Base-by-base conservation (phyloP, 2,888 invertebrate genomes). In the Zhuqinia jingwanae region DNA sequence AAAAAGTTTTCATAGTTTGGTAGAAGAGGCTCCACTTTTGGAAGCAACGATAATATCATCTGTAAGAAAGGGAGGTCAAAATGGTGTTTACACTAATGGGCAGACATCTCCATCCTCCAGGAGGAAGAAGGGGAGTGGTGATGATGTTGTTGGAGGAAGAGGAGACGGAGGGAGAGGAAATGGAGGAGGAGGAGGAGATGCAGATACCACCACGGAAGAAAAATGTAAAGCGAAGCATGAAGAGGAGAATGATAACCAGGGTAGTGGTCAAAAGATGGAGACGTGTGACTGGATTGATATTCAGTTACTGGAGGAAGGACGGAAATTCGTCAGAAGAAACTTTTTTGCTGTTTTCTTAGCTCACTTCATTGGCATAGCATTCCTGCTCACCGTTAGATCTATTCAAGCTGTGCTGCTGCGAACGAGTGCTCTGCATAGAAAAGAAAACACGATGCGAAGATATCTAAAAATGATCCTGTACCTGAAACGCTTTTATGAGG, bases 311-410 rank as follows among this genome's bases (percentile, higher is more conserved):
- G 68, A 84, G 65, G 87, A 89, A 85, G 91, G 91, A 30, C 79
- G 84, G 25, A 76, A 75, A 27, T 91, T 90, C 73, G 84, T 90
- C 25, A 80, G 85, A 75, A 83, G 88, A 60, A 85, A 91, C 81
- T 90, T 90, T 81, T 89, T 89, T 70, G 85, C 90, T 25, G 65
- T 91, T 53, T 82, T 91, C 73, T 87, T 91, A 85, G 90, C 91
- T 5, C 89, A 91, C 80, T 79, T 90, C n/a, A 88, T 91, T 5
- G 88, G 89, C 0, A 75, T 90, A 2, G 89, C 90, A 0, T 89
- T 90, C 45, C 84, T 91, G 30, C 60, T 91, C 1, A 80, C 88
- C 1, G 83, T 91, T 6, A 88, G 89, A 30, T 90, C 91, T 1
- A 87, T 91, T 20, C 90, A 90, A 70, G 83, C 89, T 0, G 70